phyloP scores from a whole-genome alignment of 2,888 invertebrate genomes.

The Eilema depressum region DNA sequence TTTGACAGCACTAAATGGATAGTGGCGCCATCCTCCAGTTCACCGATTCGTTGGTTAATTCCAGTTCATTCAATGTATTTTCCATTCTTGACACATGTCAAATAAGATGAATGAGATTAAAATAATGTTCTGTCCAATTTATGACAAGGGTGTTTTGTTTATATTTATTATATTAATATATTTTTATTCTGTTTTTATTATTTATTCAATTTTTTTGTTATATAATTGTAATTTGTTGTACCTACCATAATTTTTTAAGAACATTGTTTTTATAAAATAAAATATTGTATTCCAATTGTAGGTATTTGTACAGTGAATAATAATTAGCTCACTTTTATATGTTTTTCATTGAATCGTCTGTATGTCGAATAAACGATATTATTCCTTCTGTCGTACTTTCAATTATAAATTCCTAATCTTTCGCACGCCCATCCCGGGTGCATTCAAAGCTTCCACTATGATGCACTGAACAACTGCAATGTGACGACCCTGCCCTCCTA shows the following conservation, averaged over 20 bases:
- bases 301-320: slow-evolving; percentile 1
- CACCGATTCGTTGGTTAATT: too few species aligned
- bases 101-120: background rate
- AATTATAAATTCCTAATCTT: background rate
- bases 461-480: too few species aligned
- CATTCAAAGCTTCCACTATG: too few species aligned
- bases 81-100: background rate
- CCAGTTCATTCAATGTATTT: background rate
- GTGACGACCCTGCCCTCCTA: too few species aligned
- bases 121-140: background rate
- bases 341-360: background rate
- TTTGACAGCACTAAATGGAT: too few species aligned
- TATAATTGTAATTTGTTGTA: background rate
- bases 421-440: too few species aligned
- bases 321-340: background rate
- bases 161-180: background rate
- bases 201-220: background rate
- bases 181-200: background rate
- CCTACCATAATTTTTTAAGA: background rate
- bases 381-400: background rate
- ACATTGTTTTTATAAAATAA: slow-evolving; percentile 1
- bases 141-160: background rate
- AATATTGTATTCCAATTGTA: background rate
- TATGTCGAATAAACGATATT: background rate
- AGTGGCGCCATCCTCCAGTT: too few species aligned